Conservation (phyloP, 2,113 vertebrate genomes). For the Prietella phreatophila region DNA sequence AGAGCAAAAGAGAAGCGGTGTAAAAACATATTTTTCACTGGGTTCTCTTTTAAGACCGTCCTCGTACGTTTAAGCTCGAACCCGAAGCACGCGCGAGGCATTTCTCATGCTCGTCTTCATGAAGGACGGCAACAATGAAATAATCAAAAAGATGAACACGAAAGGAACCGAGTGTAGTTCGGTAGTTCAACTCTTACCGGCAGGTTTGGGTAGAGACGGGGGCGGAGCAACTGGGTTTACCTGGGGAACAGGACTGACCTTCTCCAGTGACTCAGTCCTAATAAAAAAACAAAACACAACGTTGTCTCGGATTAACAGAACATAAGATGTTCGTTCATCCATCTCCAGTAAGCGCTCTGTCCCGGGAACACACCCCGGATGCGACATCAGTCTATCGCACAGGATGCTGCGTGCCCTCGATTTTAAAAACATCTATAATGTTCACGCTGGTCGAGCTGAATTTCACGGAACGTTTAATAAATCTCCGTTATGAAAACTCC, state of each 20-base stretch:
- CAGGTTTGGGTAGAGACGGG: conserved; percentile 82
- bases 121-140: not conserved
- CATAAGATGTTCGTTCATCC: no score
- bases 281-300: conserved; percentile 2
- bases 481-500: not conserved
- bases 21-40: not conserved
- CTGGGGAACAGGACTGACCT: conserved; percentile 73
- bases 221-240: conserved; percentile 76
- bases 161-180: not conserved
- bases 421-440: not conserved
- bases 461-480: not conserved
- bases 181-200: conserved; percentile 73
- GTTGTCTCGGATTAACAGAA: not conserved
- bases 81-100: no score
- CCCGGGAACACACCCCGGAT: not conserved
- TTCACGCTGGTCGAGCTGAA: not conserved
- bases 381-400: not conserved
- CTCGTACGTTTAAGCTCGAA: not conserved
- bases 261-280: conserved; percentile 81
- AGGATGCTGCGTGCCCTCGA: no score
- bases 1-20: not conserved
- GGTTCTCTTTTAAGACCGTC: not conserved
- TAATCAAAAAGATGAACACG: not conserved
- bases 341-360: not conserved
- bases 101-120: not conserved